A percentile compares a stretch with the other conserved stretches of the same genome.
Evolutionary conservation across 2,113 vertebrate genomes (phyloP).

Genomic region (Mesocricetus auratus): DNA sequence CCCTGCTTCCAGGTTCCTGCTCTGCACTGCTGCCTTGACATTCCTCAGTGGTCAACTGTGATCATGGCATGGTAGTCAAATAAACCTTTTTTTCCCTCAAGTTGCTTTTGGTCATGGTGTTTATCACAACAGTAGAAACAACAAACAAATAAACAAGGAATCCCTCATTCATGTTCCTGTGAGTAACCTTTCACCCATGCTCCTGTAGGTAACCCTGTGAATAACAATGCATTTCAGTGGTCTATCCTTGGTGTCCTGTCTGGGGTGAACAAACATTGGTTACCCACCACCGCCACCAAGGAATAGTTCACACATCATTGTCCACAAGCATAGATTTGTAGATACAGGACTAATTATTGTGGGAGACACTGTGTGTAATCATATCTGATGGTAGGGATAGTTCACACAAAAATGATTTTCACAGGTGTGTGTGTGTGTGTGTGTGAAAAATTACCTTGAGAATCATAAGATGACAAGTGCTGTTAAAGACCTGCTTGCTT

Average conservation of each 20-base stretch:
- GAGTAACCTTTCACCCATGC: neutral
- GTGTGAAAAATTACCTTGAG: neutral
- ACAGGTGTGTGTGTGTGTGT: neutral
- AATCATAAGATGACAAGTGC: neutral
- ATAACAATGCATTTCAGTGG: neutral
- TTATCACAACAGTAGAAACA: neutral
- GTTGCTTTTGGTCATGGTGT: neutral
- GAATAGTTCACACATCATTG: neutral
- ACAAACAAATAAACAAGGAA: neutral
- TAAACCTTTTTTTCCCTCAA: neutral
- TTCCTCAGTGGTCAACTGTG: neutral
- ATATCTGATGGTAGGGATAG: neutral
- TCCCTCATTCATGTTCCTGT: neutral
- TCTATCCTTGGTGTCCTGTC: neutral
- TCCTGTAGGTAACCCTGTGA: neutral
- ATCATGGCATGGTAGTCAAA: neutral
- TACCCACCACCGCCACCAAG: too few species aligned
- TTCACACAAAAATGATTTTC: slow-evolving; percentile 8
- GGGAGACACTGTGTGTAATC: neutral
- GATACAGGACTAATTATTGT: neutral
- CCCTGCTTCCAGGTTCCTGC: neutral
- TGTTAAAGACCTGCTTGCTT: slow-evolving; percentile 21
- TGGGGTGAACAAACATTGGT: neutral
- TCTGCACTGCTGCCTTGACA: neutral
- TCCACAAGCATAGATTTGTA: neutral